phyloP scores from a whole-genome alignment of 2,797 vertebrate species.

The Oreortyx pictus region DNA sequence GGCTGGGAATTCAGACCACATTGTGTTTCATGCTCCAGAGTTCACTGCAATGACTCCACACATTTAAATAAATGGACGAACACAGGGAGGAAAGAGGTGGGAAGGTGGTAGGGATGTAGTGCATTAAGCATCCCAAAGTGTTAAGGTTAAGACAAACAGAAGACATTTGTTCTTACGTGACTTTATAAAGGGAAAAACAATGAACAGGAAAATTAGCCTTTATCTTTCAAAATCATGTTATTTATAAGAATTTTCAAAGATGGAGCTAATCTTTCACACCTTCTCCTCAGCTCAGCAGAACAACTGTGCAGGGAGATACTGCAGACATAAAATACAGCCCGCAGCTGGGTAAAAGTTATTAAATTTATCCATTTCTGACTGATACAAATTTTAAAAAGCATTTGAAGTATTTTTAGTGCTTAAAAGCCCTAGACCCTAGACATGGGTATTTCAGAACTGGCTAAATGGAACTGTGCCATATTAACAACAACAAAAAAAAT shows the following conservation, averaged over 20 bases:
- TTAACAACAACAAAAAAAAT: background rate
- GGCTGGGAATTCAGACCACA: background rate
- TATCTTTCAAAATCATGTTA: background rate
- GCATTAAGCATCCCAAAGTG: background rate
- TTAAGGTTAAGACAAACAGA: background rate
- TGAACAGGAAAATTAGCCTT: background rate
- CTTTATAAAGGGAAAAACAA: background rate
- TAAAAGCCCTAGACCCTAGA: background rate
- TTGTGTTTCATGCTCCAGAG: background rate
- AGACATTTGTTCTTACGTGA: background rate
- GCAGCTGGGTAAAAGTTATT: background rate
- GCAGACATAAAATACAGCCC: background rate
- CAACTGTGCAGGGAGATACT: background rate
- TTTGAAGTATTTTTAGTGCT: background rate
- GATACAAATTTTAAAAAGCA: background rate
- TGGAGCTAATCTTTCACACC: background rate
- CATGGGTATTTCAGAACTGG: background rate
- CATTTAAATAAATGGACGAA: background rate
- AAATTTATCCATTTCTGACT: background rate
- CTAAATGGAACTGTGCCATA: constrained; percentile 1
- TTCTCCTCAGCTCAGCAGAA: background rate
- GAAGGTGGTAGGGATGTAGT: background rate
- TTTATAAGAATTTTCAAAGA: background rate
- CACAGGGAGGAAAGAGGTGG: background rate
- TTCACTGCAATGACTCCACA: background rate